Percentiles rank a stretch among this genome's conserved stretches.
phyloP scores from a whole-genome alignment of 2,113 vertebrate genomes.

The Zeus faber region DNA sequence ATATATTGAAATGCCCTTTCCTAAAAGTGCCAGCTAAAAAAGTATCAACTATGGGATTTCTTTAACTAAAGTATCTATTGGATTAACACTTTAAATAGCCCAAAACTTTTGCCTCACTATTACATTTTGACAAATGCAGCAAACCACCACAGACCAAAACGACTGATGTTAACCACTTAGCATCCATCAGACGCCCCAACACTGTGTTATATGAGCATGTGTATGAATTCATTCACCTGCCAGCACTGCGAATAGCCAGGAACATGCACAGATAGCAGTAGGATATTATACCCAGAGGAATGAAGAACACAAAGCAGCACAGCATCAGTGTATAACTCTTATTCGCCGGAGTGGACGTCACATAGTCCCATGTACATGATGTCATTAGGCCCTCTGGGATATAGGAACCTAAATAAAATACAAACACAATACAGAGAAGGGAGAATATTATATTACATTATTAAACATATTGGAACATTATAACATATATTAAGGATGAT shows the following conservation, averaged over 20 bases:
- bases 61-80: no score
- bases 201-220: slow-evolving; percentile 10
- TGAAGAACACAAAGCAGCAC: slow-evolving; percentile 92
- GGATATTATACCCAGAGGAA: slow-evolving; percentile 84
- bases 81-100: no score
- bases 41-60: no score
- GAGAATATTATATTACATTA: not conserved
- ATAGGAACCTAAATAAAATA: slow-evolving; percentile 79
- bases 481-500: not conserved
- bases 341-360: slow-evolving; percentile 81
- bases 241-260: slow-evolving; percentile 80
- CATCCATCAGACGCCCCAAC: no score
- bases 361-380: slow-evolving; percentile 93
- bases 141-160: no score
- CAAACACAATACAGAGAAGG: not conserved
- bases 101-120: no score
- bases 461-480: not conserved
- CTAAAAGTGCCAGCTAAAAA: no score
- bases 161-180: no score
- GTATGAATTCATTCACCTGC: slow-evolving; percentile 70
- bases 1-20: no score
- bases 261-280: slow-evolving; percentile 93
- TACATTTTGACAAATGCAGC: no score
- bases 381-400: slow-evolving; percentile 92
- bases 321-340: slow-evolving; percentile 91